Conservation (phyloP, 2,797 vertebrate genomes). For the Semaprochilodus insignis region DNA sequence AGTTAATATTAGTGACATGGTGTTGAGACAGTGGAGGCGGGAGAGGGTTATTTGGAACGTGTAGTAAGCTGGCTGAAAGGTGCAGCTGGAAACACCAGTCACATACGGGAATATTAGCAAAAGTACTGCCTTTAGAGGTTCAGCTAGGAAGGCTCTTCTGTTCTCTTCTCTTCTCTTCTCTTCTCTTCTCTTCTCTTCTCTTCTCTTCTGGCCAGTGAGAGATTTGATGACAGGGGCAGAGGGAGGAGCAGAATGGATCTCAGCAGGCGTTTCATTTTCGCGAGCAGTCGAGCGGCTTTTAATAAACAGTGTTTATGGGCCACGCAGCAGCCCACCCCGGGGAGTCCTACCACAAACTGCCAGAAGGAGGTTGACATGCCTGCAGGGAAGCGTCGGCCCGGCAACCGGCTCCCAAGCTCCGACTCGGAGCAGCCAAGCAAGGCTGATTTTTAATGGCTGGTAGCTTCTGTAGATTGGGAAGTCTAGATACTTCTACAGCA, state of each 20-base stretch:
- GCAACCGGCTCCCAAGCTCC: slow-evolving; percentile 45
- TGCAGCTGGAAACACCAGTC: slow-evolving; percentile 12
- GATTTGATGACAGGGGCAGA: slow-evolving; percentile 50
- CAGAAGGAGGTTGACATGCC: slow-evolving; percentile 54
- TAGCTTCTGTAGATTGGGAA: slow-evolving; percentile 51
- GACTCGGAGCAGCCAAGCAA: slow-evolving; percentile 46
- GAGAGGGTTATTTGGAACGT: not conserved
- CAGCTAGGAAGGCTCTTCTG: slow-evolving; percentile 6
- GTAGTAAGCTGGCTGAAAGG: not conserved
- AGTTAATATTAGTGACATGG: slow-evolving; percentile 66
- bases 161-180: slow-evolving; percentile 51
- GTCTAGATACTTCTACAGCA: slow-evolving; percentile 42
- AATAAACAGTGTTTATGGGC: slow-evolving; percentile 74
- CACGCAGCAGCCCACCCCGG: slow-evolving; percentile 65
- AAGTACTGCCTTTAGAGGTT: slow-evolving; percentile 17
- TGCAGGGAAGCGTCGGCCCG: slow-evolving; percentile 51
- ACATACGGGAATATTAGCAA: slow-evolving; percentile 19
- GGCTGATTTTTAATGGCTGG: slow-evolving; percentile 40
- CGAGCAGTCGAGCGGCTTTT: slow-evolving; percentile 68
- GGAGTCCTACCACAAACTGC: slow-evolving; percentile 60
- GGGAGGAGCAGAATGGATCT: slow-evolving; percentile 51
- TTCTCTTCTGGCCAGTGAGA: slow-evolving; percentile 43
- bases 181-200: slow-evolving; percentile 53
- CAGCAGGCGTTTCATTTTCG: slow-evolving; percentile 65
- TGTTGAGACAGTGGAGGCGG: slow-evolving; percentile 44